phyloP scores from a whole-genome alignment of 2,797 vertebrate species.

The Tragelaphus oryx region DNA sequence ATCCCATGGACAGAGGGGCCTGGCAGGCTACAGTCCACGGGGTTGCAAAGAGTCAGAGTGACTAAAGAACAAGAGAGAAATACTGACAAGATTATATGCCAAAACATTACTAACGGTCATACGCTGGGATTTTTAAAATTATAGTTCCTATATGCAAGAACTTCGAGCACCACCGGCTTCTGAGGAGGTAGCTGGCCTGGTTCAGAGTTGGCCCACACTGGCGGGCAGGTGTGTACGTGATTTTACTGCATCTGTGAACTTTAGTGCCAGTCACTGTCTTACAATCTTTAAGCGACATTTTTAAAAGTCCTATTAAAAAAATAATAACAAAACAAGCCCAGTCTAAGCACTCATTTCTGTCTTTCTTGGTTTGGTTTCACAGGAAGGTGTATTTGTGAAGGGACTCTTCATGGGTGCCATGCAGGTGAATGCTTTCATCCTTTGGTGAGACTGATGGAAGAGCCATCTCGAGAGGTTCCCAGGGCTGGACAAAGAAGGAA shows the following conservation, averaged over 20 bases:
- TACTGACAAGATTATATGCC: background rate
- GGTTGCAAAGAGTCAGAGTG: background rate
- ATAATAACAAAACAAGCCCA: background rate
- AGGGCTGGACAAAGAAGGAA: too few relatives aligned
- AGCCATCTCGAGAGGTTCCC: too few relatives aligned
- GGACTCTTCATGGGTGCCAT: background rate
- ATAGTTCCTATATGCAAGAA: background rate
- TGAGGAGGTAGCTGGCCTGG: too few relatives aligned
- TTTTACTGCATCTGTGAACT: rapidly evolving
- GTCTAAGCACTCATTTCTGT: rapidly evolving
- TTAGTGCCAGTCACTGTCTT: background rate
- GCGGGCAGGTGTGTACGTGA: rapidly evolving
- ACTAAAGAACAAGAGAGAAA: background rate
- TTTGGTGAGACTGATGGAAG: too few relatives aligned
- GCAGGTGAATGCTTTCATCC: background rate
- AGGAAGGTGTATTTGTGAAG: background rate
- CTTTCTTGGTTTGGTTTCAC: background rate
- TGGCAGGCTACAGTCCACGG: background rate
- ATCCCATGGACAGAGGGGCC: background rate
- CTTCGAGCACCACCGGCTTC: background rate
- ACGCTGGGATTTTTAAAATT: background rate
- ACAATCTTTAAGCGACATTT: background rate
- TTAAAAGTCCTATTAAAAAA: background rate
- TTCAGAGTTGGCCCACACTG: rapidly evolving
- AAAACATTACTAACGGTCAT: background rate